Base-by-base conservation (phyloP, 2,888 invertebrate genomes). In the Aleiodes leptofemur region DNA sequence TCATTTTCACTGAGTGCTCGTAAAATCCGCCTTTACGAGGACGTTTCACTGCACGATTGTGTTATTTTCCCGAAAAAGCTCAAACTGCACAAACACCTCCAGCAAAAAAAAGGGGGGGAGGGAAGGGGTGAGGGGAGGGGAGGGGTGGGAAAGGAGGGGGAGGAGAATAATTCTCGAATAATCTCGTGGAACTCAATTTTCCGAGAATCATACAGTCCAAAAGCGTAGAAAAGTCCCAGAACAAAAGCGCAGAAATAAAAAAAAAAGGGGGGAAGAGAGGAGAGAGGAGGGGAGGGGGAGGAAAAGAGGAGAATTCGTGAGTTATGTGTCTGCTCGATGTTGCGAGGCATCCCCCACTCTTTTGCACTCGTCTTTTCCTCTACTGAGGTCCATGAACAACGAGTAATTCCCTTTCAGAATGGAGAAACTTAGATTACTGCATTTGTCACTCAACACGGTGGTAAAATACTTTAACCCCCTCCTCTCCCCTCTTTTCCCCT, bases 401-500 rank as follows among this genome's bases (percentile, higher is more conserved):
- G 68, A 78, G 78, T 77, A 76, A 75, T 78, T 74, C 72, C 77
- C 76, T 55, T 70, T 69, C 79, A 80, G 80, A 80, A 85, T 85
- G 82, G 85, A 82, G 83, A 84, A 85, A 85, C 83, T 85, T 85
- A 82, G 83, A 85, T 85, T 85, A 83, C 82, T 72, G 80, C 82
- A 84, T 85, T 84, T 85, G 82, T 85, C 84, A 80, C 78, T 56
- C 57, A 73, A 74, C 76, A 59, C 72, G 48, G 16, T 34, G 66
- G 48, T 50, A 53, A 53, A 53, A 43, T 43, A 43, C 43, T 43
- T 8, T 9, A 9, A 1, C 6, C 14, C 34, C 23, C 23, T 2
- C 23, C 23, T 23, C 23, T 2, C 23, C 23, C 23, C 23, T 23
- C 23, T 23, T 1, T 23, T 2, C 23, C 23, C 55, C 7, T 55